Evolutionary conservation across 2,113 vertebrate genomes (phyloP).

Genomic region (Romanogobio albipinnatus): DNA sequence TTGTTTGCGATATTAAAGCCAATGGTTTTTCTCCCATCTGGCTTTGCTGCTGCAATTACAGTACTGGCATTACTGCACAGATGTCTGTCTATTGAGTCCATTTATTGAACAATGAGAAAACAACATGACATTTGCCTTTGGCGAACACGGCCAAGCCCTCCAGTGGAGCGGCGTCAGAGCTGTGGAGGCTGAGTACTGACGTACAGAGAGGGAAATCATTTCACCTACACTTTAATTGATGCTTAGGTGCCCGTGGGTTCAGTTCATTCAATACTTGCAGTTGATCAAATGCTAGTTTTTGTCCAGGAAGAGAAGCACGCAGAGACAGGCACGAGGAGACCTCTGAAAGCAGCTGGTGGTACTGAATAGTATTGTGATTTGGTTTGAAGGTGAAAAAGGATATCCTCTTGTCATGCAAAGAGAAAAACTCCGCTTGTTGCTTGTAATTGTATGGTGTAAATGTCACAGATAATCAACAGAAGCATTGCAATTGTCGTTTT

Average conservation of each 20-base stretch:
- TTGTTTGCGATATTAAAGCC: constrained; percentile 27
- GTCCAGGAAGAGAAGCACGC: constrained; percentile 29
- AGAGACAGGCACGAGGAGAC: constrained; percentile 26
- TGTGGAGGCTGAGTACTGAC: constrained; percentile 31
- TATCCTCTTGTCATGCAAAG: not conserved
- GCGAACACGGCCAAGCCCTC: constrained; percentile 8
- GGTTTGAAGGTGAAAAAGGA: constrained; percentile 17
- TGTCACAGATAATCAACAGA: not conserved
- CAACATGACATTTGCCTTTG: constrained; percentile 49
- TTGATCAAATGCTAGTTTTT: constrained; percentile 54
- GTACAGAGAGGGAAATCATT: constrained; percentile 17
- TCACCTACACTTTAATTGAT: constrained; percentile 49
- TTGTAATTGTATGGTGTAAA: not conserved
- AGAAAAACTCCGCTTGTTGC: not conserved
- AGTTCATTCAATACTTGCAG: constrained; percentile 42
- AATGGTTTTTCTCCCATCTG: not conserved
- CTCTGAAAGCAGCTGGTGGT: constrained; percentile 2
- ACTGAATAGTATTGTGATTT: constrained; percentile 12
- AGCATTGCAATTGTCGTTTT: not conserved
- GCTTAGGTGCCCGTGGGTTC: constrained; percentile 29
- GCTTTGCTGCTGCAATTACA: constrained; percentile 22
- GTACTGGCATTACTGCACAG: constrained; percentile 23
- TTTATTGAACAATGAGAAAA: constrained; percentile 45
- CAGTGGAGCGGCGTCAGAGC: constrained; percentile 39
- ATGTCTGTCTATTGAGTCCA: constrained; percentile 37